Base-by-base conservation (phyloP, 1,140 invertebrate genomes). In the Cherax destructor region DNA sequence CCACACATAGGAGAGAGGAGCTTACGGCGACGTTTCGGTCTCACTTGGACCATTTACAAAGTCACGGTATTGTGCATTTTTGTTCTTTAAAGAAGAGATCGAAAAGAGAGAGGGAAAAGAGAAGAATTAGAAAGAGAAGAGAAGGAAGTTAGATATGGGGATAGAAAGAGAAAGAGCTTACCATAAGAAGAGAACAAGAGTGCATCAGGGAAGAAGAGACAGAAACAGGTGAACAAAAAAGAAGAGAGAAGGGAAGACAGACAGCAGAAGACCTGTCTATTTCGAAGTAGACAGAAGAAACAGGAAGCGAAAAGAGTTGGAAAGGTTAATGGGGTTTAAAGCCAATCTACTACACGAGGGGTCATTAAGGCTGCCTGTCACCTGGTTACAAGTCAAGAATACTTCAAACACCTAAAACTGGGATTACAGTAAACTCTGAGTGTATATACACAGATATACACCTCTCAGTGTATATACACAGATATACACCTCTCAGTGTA, bases 61-160 rank as follows among this genome's bases (percentile, higher is more conserved):
- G 59, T 24, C n/a, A 11, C 5, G 13, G 6, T 7, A 5, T 30
- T 74, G 6, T 74, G 18, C 18, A 2, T 21, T n/a, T 30, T n/a
- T 30, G 0, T 30, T n/a, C n/a, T 16, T 65, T 5, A 65, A 65
- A 65, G 61, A 65, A 21, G 11, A 16, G 1, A 5, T 16, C 61
- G 10, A 5, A 3, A 5, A 49, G 50, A 56, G 52, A 80, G 83
- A 56, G 65, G 30, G 83, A 69, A 61, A 30, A 24, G 61, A 59
- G 41, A 18, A 76, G 83, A 52, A 41, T 4, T 76, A 78, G 86
- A n/a, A 9, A 59, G 79, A 83, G 87, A 52, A 65, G 56, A 61
- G 41, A 30, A 50, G 74, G 77, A 50, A 24, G 47, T 13, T 21
- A n/a, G 61, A 61, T 10, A 61, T 50, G 61, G 86, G 24, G 86